These are phyloP conservation scores for Dolichomitus sp. DNA, from an alignment of 2,888 invertebrate genomes.

Conservation along the genomic window DNA sequence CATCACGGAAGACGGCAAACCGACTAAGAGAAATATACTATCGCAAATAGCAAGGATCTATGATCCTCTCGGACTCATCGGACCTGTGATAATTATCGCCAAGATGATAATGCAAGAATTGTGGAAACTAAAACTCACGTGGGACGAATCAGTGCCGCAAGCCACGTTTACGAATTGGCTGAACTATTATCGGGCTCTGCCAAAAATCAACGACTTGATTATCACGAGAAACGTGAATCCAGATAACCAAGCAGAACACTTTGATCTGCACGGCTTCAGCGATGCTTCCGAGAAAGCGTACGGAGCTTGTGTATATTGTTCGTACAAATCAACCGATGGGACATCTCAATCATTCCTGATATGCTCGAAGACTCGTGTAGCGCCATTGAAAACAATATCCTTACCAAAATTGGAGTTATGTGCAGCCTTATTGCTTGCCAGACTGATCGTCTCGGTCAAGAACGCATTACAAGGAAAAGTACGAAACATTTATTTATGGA, in stretches of 20 bases:
- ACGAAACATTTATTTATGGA: conserved; percentile 3
- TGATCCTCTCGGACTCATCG: conserved; percentile 22
- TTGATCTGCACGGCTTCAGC: too few species aligned
- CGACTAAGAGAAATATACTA: conserved; percentile 29
- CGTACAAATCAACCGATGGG: background rate
- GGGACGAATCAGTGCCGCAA: conserved; percentile 16
- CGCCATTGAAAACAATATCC: conserved; percentile 23
- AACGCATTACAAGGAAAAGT: conserved; percentile 11
- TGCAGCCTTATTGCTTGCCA: conserved; percentile 24
- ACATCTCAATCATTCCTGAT: background rate
- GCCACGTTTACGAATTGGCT: background rate
- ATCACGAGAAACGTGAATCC: conserved; percentile 60
- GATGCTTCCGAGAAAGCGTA: too few species aligned
- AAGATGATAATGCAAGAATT: conserved; percentile 26
- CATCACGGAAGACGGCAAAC: background rate
- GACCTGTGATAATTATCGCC: conserved; percentile 12
- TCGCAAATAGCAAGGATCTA: conserved; percentile 6
- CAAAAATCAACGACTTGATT: conserved; percentile 42
- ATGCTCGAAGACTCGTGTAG: conserved; percentile 20
- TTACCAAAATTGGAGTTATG: conserved; percentile 22
- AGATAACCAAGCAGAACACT: too few species aligned
- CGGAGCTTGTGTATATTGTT: too few species aligned
- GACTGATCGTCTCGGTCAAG: background rate
- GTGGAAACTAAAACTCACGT: conserved; percentile 4
- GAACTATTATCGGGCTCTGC: background rate